These are phyloP conservation scores for Nebria salina DNA, from an alignment of 2,888 invertebrate species.

Conservation along the genomic window DNA sequence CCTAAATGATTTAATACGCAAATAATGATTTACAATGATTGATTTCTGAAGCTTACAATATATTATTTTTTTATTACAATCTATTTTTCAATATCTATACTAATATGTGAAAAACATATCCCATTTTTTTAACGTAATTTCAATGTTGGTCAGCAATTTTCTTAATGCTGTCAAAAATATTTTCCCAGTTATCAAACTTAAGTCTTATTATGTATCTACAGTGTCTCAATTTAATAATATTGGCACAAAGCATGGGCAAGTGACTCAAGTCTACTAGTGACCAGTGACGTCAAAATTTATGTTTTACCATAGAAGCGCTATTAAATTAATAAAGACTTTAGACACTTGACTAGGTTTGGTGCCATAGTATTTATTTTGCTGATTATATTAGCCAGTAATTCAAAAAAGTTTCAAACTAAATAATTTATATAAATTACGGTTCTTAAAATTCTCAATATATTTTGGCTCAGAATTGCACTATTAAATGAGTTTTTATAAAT, in stretches of 20 bases:
- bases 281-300: no score
- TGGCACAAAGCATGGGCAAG: conserved; percentile 17
- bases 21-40: neutral
- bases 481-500: neutral
- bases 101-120: conserved; percentile 42
- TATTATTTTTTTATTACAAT: neutral
- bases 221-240: conserved; percentile 12
- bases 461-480: no score
- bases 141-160: conserved; percentile 20
- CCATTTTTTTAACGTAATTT: conserved; percentile 31
- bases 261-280: no score
- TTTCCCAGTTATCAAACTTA: conserved; percentile 19
- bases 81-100: conserved; percentile 24
- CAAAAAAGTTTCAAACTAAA: neutral
- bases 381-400: neutral
- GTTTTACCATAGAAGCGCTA: no score
- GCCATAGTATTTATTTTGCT: neutral
- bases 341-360: no score
- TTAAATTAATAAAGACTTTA: no score
- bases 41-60: neutral
- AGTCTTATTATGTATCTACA: conserved; percentile 33
- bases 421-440: no score
- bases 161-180: neutral
- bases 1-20: neutral
- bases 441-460: no score